These are phyloP conservation scores for Struthio camelus DNA, from an alignment of 2,113 vertebrate genomes.

Conservation along the genomic window DNA sequence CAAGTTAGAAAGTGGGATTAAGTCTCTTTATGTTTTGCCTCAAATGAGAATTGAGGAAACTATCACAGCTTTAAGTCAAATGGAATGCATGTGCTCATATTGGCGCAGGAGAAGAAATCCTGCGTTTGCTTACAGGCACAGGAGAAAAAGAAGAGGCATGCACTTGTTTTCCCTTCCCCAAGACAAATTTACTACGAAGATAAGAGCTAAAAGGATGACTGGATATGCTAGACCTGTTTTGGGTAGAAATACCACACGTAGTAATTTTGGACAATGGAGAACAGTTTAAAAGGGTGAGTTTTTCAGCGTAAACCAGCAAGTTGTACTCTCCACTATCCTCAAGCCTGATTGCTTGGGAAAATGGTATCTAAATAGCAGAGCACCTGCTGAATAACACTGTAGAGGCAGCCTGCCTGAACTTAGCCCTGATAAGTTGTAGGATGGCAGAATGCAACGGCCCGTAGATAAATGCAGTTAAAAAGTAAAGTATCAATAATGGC, in stretches of 20 bases:
- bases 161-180: neutral
- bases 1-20: neutral
- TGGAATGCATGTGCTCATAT: neutral
- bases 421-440: neutral
- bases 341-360: neutral
- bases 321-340: neutral
- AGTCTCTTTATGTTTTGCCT: neutral
- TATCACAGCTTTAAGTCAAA: neutral
- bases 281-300: neutral
- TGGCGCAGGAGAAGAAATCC: neutral
- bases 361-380: neutral
- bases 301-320: neutral
- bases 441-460: neutral
- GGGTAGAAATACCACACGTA: neutral
- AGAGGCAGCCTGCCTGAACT: neutral
- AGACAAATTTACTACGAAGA: neutral
- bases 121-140: neutral
- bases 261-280: neutral
- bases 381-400: neutral
- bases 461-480: neutral
- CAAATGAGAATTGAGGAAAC: neutral
- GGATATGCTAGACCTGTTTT: neutral
- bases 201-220: neutral
- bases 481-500: neutral
- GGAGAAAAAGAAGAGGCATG: neutral